Conservation (phyloP, 2,797 vertebrate genomes). For the Smutsia temminckii region DNA sequence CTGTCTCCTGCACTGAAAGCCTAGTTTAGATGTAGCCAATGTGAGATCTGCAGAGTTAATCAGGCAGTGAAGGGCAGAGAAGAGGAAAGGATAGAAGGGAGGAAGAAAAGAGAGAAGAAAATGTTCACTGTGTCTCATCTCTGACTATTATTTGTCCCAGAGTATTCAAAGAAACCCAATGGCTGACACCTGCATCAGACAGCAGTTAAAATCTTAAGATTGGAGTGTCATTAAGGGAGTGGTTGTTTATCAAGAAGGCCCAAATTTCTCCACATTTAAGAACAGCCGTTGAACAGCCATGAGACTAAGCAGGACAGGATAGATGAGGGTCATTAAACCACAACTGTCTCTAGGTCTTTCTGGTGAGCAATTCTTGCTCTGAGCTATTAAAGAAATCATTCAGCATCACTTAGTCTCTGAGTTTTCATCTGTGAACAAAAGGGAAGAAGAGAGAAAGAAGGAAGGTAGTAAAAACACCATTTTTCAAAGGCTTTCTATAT, state of each 20-base stretch:
- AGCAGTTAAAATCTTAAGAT: not conserved
- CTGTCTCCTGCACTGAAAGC: not conserved
- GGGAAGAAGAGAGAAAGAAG: not conserved
- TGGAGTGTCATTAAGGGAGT: not conserved
- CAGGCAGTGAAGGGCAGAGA: not conserved
- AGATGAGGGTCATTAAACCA: not conserved
- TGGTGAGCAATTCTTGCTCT: not conserved
- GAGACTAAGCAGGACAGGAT: not conserved
- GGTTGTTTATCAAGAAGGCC: not conserved
- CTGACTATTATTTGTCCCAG: not conserved
- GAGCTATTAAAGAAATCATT: not conserved
- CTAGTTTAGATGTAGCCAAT: not conserved
- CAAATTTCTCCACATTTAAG: not conserved
- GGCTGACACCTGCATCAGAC: not conserved
- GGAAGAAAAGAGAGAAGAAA: not conserved
- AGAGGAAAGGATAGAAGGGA: not conserved
- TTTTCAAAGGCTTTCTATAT: not conserved
- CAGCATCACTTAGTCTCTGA: not conserved
- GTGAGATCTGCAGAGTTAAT: not conserved
- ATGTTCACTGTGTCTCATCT: not conserved
- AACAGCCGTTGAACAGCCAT: not conserved
- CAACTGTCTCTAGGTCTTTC: not conserved
- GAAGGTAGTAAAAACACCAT: not conserved
- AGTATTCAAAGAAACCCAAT: not conserved
- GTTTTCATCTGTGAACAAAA: not conserved